Evolutionary conservation across 2,888 invertebrate species (phyloP).

Genomic region (Heliothis peltigera): DNA sequence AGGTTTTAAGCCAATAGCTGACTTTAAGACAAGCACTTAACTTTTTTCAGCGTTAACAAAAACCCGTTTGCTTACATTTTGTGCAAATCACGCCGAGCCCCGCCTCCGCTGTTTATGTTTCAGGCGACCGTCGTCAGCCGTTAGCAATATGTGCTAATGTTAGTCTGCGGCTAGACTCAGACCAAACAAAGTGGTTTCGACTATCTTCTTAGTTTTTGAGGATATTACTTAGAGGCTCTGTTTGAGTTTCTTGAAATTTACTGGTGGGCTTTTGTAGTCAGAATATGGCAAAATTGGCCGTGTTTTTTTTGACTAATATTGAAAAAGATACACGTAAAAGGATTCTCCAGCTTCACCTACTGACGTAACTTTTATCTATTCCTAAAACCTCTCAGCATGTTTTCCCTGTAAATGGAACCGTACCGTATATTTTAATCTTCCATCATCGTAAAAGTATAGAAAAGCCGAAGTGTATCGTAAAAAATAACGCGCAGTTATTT

Average conservation of each 20-base stretch:
- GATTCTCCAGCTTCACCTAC: too few species aligned
- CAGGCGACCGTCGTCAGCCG: not conserved
- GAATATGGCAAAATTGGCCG: too few species aligned
- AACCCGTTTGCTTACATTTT: not conserved
- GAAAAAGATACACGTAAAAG: too few species aligned
- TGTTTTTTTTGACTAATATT: too few species aligned
- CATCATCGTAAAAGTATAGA: constrained; percentile 17
- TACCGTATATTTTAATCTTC: constrained; percentile 26
- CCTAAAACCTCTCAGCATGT: not conserved
- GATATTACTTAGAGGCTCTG: constrained; percentile 10
- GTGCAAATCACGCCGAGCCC: not conserved
- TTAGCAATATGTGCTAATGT: not conserved
- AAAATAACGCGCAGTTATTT: constrained; percentile 22
- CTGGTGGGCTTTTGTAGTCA: too few species aligned
- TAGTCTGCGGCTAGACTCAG: constrained; percentile 4
- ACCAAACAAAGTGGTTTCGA: constrained; percentile 10
- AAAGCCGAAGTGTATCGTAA: constrained; percentile 31
- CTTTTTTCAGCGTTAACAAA: not conserved
- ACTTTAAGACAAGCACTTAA: too few species aligned
- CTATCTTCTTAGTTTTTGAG: not conserved
- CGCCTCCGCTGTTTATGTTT: not conserved
- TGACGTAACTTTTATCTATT: too few species aligned
- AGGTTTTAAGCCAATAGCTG: not conserved
- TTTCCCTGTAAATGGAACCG: constrained; percentile 6
- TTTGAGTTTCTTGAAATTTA: not conserved